Percentiles rank a stretch among this genome's conserved stretches.
Conservation (phyloP, 2,888 invertebrate species). For the Rhingia campestris region DNA sequence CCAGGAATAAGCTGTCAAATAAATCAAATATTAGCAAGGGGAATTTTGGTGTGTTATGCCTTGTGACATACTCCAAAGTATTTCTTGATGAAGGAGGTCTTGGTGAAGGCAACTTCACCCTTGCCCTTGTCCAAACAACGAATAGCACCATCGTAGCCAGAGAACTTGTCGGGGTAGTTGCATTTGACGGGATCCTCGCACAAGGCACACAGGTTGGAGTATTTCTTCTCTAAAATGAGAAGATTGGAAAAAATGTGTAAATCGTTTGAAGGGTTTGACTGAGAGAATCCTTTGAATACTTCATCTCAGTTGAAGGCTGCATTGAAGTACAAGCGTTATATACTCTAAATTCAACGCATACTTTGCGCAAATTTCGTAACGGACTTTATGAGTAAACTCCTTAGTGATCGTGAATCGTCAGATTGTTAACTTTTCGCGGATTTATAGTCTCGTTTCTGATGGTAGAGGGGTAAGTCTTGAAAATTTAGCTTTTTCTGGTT, state of each 20-base stretch:
- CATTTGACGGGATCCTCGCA: slow-evolving; percentile 90
- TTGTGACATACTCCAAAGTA: slow-evolving; percentile 87
- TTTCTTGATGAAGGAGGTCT: slow-evolving; percentile 90
- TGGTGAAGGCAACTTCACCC: slow-evolving; percentile 94
- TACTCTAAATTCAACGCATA: too few relatives aligned
- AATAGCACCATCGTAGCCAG: slow-evolving; percentile 94
- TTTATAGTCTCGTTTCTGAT: too few relatives aligned
- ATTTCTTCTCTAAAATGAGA: slow-evolving; percentile 86
- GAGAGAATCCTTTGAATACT: too few relatives aligned
- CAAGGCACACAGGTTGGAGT: slow-evolving; percentile 90
- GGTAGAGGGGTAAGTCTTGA: too few relatives aligned
- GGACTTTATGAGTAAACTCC: too few relatives aligned
- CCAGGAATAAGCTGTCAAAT: slow-evolving; percentile 86
- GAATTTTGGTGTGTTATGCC: background rate
- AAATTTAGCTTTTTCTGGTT: too few relatives aligned
- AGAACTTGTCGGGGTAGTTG: slow-evolving; percentile 91
- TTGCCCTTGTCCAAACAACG: slow-evolving; percentile 91
- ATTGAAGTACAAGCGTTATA: too few relatives aligned
- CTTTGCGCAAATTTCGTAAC: too few relatives aligned
- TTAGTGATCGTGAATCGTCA: too few relatives aligned
- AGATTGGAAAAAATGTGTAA: slow-evolving; percentile 10
- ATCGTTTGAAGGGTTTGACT: background rate
- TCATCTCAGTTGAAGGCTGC: too few relatives aligned
- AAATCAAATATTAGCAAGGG: too few relatives aligned
- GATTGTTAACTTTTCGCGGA: too few relatives aligned